Conservation (phyloP, 2,888 invertebrate genomes). For the Caradrina clavipalpis region DNA sequence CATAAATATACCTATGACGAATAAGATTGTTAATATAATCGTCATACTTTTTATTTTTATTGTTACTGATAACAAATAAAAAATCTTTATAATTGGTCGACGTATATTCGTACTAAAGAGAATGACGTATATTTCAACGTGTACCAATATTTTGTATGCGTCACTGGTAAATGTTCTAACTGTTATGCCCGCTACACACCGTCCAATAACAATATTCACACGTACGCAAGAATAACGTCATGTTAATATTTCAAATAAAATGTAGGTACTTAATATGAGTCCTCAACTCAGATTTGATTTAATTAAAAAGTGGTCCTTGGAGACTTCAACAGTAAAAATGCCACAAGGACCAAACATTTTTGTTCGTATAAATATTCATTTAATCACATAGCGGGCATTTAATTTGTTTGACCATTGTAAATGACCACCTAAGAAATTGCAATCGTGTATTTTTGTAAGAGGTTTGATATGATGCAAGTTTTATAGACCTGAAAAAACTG, state of each 20-base stretch:
- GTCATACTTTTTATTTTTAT: constrained; percentile 1
- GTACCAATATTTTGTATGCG: constrained; percentile 14
- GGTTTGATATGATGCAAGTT: not conserved
- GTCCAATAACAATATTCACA: constrained; percentile 26
- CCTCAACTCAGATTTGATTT: constrained; percentile 2
- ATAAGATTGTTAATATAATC: constrained; percentile 13
- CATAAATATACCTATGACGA: constrained; percentile 15
- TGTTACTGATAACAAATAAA: constrained; percentile 30
- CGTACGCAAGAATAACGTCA: not conserved
- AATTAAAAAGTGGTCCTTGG: not conserved
- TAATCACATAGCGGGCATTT: not conserved
- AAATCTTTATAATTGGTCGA: constrained; percentile 2
- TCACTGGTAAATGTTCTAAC: constrained; percentile 23
- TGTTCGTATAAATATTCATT: not conserved
- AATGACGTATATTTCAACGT: constrained; percentile 13
- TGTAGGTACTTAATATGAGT: constrained; percentile 4
- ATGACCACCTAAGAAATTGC: not conserved
- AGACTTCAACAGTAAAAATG: not conserved
- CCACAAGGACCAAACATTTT: not conserved
- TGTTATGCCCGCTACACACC: constrained; percentile 1
- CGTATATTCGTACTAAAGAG: constrained; percentile 3
- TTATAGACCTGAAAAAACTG: not conserved
- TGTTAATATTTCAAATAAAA: not conserved
- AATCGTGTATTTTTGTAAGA: too few species aligned
- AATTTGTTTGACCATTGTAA: not conserved